Evolutionary conservation across 1,140 invertebrate species (phyloP).

Genomic region (Latrodectus geometricus): DNA sequence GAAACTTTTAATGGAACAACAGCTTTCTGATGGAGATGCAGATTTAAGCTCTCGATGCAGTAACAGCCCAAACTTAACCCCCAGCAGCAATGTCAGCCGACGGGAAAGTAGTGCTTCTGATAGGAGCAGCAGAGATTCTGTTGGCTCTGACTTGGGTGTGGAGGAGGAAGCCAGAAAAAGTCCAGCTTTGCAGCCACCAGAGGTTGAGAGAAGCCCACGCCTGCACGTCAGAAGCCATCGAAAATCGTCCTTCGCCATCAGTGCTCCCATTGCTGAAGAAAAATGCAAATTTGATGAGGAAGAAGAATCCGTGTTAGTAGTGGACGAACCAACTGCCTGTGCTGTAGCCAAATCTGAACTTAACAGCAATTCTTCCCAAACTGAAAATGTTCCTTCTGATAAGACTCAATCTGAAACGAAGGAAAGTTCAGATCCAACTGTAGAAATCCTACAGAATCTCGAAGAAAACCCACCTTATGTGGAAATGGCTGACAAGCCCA

Average conservation of each 20-base stretch:
- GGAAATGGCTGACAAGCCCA: background rate
- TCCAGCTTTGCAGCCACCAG: conserved; percentile 35
- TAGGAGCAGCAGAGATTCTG: conserved; percentile 13
- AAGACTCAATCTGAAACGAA: background rate
- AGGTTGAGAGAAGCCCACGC: conserved; percentile 32
- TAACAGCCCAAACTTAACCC: conserved; percentile 41
- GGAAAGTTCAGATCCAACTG: background rate
- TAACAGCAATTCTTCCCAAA: too few relatives aligned
- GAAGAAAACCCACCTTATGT: background rate
- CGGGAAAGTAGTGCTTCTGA: conserved; percentile 47
- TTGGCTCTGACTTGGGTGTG: conserved; percentile 6
- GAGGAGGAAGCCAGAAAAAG: conserved; percentile 36
- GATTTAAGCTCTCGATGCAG: conserved; percentile 15
- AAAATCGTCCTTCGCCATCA: conserved; percentile 43
- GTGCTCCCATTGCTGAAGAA: conserved; percentile 48
- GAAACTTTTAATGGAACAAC: conserved; percentile 55
- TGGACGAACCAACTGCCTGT: background rate
- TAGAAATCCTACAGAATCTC: background rate
- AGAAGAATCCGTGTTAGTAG: conserved; percentile 7
- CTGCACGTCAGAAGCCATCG: conserved; percentile 15
- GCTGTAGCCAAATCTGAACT: background rate
- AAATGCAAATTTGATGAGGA: conserved; percentile 46
- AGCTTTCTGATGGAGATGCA: conserved; percentile 21
- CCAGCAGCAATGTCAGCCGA: conserved; percentile 38
- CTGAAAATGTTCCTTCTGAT: background rate